Evolutionary conservation across 2,888 invertebrate genomes (phyloP), one percentile per base, ranked within the genome.

Genomic region (Microplitis deprimator): DNA sequence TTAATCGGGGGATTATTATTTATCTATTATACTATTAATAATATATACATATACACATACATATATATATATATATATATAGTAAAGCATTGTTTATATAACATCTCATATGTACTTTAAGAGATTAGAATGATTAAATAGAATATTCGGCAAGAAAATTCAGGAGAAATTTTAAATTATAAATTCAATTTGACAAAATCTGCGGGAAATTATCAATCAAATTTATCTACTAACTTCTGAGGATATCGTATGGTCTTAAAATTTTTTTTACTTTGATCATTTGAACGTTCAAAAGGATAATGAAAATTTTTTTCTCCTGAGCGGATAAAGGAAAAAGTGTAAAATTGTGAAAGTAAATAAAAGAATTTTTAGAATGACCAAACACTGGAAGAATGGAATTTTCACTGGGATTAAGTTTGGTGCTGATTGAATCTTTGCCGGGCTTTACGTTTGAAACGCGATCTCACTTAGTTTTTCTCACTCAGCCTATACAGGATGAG

Each of bases 391-490:
- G 70, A 77, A 77, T 73, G 20, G 73, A 70, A 74, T 77, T 77
- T 69, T 73, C 65, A 59, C 16, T 65, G 73, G 50, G 77, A 77
- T 77, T 73, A 73, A 41, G 69, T 61, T 74, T 78, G 69, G 80
- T 68, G 75, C 79, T 81, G 83, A 85, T 84, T 82, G 81, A 83
- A 85, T 83, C 81, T 80, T 81, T 78, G 50, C 10, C 62, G 60
- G 64, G 81, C 77, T 78, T 83, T 80, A 84, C 81, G 80, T 77
- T 71, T 77, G 75, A 77, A 77, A 73, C 79, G 75, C 72, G 74
- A 78, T 62, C 41, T 71, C 59, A 50, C 59, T 68, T n/a, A 20
- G 67, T 68, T 73, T 38, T 41, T 74, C 50, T 74, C 67, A 40
- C 10, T 74, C 60, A 17, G 38, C 62, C 17, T 62, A 60, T 68